Base-by-base conservation (phyloP, 1,140 invertebrate genomes). In the Proctacanthus coquilletti region DNA sequence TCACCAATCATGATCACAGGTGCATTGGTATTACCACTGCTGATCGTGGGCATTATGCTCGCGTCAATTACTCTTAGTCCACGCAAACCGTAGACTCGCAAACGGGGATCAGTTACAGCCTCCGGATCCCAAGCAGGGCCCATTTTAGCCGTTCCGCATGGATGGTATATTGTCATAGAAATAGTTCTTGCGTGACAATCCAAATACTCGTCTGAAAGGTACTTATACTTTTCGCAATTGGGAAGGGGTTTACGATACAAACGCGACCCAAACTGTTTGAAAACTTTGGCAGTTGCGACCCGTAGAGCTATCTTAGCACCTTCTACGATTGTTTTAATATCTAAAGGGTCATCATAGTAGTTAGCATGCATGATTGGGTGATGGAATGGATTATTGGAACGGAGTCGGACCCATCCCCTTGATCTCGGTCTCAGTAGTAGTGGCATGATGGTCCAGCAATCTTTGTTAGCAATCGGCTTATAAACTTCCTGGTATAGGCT, bases 331-430 rank as follows among this genome's bases (percentile, higher is more conserved):
- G 71, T 74, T n/a, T 71, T 68, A 0, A 85, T 75, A 48, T 91
- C 86, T 21, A 70, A 51, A 0, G 74, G 72, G 56, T 89, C 71
- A 34, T 75, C 70, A 39, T 92, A 83, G 51, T 92, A 93, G 48
- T 91, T 87, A 4, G 92, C 81, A 61, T 93, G 74, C 42, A 97
- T 86, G 8, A 79, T 52, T 0, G 92, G 92, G 50, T 79, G 78
- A 13, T 81, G 71, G 40, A 80, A 83, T 1, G 92, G 92, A 63
- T 94, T 82, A 0, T 72, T 71, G 29, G 71, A 79, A 37, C 67
- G 65, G 5, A 94, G 54, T 39, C 73, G 66, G 0, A 94, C 70
- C 36, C 73, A 77, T 5, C 89, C 89, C 34, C 75, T 57, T 1
- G 84, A 89, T 45, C 73, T 72, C 0, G 88, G 87, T 3, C 87